A percentile compares a stretch with the other conserved stretches of the same genome.
These are phyloP conservation scores for Venusia cambrica DNA, from an alignment of 2,888 invertebrate species.

Conservation along the genomic window DNA sequence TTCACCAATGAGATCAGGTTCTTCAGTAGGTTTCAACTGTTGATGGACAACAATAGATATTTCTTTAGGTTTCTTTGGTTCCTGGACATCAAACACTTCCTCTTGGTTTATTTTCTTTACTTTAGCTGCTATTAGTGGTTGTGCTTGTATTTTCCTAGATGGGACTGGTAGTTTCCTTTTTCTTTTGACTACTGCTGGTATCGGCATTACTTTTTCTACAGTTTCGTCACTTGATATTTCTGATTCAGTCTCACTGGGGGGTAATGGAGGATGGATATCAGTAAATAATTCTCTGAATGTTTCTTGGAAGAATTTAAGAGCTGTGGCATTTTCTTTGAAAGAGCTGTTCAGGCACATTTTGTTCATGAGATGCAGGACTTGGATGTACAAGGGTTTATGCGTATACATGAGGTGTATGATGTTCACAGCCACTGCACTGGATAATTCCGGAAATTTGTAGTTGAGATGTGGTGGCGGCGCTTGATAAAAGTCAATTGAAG, in stretches of 20 bases:
- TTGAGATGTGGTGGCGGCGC: constrained; percentile 88
- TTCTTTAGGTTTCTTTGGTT: constrained; percentile 52
- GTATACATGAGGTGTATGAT: constrained; percentile 88
- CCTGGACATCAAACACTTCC: constrained; percentile 67
- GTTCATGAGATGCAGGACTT: constrained; percentile 96
- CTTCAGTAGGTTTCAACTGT: constrained; percentile 53
- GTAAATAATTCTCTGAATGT: constrained; percentile 51
- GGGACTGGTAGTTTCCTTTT: constrained; percentile 57
- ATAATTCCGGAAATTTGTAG: constrained; percentile 91
- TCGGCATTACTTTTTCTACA: constrained; percentile 38
- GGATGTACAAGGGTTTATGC: constrained; percentile 91
- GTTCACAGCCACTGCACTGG: constrained; percentile 86
- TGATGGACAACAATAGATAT: constrained; percentile 65
- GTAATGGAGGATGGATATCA: constrained; percentile 43
- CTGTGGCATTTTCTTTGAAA: constrained; percentile 80
- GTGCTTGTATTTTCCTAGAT: constrained; percentile 51
- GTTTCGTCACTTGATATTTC: constrained; percentile 68
- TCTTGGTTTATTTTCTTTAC: constrained; percentile 54
- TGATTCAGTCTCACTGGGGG: constrained; percentile 62
- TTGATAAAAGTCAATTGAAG: constrained; percentile 84
- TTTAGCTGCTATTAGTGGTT: constrained; percentile 44
- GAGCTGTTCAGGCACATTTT: constrained; percentile 95
- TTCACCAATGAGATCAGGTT: constrained; percentile 62
- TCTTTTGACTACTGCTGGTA: constrained; percentile 52
- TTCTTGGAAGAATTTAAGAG: constrained; percentile 56